These are phyloP conservation scores for Amazona vittata DNA, from an alignment of 2,113 vertebrate genomes.

Conservation along the genomic window DNA sequence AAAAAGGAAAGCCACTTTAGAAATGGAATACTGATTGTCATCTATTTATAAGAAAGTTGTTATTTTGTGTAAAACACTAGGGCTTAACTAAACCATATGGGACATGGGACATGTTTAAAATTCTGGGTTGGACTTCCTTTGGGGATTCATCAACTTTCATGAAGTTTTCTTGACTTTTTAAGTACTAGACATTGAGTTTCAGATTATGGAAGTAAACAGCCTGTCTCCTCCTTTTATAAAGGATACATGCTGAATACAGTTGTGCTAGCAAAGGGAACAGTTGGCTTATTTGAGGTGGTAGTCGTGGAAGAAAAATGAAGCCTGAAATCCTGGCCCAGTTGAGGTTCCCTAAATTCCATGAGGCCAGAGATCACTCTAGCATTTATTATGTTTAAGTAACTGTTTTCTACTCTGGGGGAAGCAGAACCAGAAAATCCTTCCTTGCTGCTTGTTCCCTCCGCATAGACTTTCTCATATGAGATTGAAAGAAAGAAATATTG, in stretches of 20 bases:
- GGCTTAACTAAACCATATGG: conserved; percentile 53
- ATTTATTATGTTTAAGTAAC: not conserved
- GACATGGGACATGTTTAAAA: conserved; percentile 49
- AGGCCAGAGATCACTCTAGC: not conserved
- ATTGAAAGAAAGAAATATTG: not conserved
- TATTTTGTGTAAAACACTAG: conserved; percentile 60
- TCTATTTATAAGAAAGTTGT: conserved; percentile 62
- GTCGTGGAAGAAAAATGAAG: not conserved
- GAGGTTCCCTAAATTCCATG: not conserved
- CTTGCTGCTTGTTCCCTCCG: not conserved
- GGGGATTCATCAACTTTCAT: conserved; percentile 15
- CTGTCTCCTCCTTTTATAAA: not conserved
- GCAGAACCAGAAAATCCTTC: not conserved
- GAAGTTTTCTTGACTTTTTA: conserved; percentile 41
- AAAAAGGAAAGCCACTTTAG: conserved; percentile 79
- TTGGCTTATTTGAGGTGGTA: not conserved
- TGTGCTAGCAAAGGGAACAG: not conserved
- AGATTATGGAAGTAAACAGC: not conserved
- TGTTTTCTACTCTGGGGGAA: not conserved
- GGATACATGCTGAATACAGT: not conserved
- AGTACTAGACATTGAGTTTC: not conserved
- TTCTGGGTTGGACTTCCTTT: conserved; percentile 42
- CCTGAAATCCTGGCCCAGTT: not conserved
- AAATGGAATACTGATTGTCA: not conserved
- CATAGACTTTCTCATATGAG: not conserved